These are phyloP conservation scores for Loxodonta africana DNA, from an alignment of 2,113 vertebrate genomes.

Conservation along the genomic window DNA sequence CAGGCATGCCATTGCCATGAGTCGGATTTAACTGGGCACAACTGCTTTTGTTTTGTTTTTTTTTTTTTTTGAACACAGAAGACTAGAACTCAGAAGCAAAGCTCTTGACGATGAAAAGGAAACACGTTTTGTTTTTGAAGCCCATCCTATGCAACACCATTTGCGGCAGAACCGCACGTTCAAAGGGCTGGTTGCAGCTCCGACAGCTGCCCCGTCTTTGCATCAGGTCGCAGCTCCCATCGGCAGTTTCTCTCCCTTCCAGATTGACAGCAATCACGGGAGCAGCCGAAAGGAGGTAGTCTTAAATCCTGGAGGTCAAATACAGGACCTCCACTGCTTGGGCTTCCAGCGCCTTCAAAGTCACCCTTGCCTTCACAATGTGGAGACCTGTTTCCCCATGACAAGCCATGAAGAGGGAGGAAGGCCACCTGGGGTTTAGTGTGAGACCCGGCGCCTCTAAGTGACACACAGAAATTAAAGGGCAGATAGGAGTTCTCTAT, in stretches of 20 bases:
- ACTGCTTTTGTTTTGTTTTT: no score
- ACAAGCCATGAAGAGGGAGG: background rate
- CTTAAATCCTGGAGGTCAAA: background rate
- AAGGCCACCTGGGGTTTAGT: background rate
- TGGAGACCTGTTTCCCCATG: background rate
- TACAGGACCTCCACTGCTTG: accelerated
- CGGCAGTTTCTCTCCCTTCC: no score
- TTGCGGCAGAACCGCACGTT: background rate
- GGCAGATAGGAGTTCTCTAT: accelerated
- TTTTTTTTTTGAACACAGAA: accelerated
- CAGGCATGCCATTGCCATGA: no score
- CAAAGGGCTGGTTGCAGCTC: background rate
- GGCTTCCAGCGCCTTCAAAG: background rate
- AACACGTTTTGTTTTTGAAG: background rate
- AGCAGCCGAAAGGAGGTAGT: background rate
- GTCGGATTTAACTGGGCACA: no score
- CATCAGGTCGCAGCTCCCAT: background rate
- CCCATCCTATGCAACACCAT: accelerated
- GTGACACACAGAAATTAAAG: background rate
- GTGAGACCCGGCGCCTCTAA: background rate
- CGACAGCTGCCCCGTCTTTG: no score
- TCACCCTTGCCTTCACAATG: background rate
- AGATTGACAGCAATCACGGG: background rate
- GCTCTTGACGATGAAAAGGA: background rate
- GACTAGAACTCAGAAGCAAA: background rate